Base-by-base conservation (phyloP, 2,888 invertebrate genomes). In the Malacosoma neustria region DNA sequence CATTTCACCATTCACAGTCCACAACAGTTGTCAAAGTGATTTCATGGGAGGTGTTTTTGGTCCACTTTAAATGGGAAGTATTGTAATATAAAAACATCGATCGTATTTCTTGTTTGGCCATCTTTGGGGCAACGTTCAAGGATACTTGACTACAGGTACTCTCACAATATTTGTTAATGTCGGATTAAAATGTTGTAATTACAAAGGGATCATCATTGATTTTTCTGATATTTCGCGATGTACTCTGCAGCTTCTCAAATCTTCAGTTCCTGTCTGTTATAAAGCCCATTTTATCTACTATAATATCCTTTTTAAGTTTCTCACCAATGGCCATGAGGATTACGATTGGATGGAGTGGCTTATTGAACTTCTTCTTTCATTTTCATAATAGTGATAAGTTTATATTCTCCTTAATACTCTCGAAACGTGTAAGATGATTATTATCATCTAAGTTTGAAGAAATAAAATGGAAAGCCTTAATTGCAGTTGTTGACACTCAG, bases 181-280 rank as follows among this genome's bases (percentile, higher is more conserved):
- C 36, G 40, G 35, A 36, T 32, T 13, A 33, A 41, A 38, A 39
- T 38, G 13, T 38, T 38, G 37, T 43, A 30, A 14, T 30, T 38
- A 33, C 4, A 14, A 14, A 3, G 9, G 11, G 40, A 48, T 49
- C 40, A 47, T 50, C 72, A 77, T 76, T 72, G 76, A 76, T 75
- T 77, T 77, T 76, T 72, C 66, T 48, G 61, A 66, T 68, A 68
- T 71, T 56, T 40, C 40, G 48, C 48, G 45, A 44, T 51, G 68
- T 67, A 66, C 42, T 49, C 46, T 49, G 48, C 41, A 46, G 39
- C 37, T 31, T 41, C 38, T 41, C 34, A 45, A 39, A 43, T 47
- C 43, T 6, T 3, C n/a, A n/a, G 4, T 15, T 4, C 11, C 6
- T 14, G 45, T 40, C 32, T 30, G 43, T 42, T 46, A 49, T 48